A percentile compares a stretch with the other conserved stretches of the same genome.
Conservation (phyloP, 2,797 vertebrate species). For the Enteromius trimaculatus region DNA sequence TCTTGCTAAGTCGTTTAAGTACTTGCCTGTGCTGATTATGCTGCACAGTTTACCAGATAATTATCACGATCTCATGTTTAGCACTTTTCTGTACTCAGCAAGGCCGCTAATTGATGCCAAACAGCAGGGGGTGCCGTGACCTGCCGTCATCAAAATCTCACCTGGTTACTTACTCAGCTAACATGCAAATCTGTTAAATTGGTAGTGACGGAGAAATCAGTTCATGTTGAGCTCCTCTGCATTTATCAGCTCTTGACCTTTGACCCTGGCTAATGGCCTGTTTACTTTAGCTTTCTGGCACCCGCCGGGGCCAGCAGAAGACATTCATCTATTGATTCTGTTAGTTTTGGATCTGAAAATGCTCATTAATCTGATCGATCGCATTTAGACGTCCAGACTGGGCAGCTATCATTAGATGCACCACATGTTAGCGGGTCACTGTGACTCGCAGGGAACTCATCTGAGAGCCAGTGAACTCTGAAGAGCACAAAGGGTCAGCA, state of each 20-base stretch:
- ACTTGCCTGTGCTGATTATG: conserved; percentile 31
- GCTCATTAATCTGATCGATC: conserved; percentile 76
- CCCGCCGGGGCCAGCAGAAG: not conserved
- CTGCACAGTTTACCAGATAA: conserved; percentile 26
- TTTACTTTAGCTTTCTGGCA: conserved; percentile 59
- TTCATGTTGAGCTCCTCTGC: conserved; percentile 5
- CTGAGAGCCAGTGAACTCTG: conserved; percentile 73
- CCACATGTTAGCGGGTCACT: not conserved
- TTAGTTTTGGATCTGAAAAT: conserved; percentile 73
- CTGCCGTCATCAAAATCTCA: conserved; percentile 18
- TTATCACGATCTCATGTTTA: conserved; percentile 25
- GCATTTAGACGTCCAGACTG: conserved; percentile 63
- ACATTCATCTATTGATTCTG: conserved; percentile 70
- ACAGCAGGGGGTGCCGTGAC: conserved; percentile 20
- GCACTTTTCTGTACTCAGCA: conserved; percentile 11
- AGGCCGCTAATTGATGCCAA: conserved; percentile 28
- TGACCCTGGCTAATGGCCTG: conserved; percentile 67
- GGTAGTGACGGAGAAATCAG: conserved; percentile 20
- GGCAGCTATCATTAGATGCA: conserved; percentile 76
- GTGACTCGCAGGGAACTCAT: conserved; percentile 59
- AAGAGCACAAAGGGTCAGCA: conserved; percentile 66
- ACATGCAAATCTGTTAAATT: conserved; percentile 25
- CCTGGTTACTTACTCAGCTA: conserved; percentile 24
- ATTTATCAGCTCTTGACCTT: conserved; percentile 48
- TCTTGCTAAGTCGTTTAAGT: conserved; percentile 4